Conservation (phyloP, 2,888 invertebrate genomes). For the Eristalis tenax region DNA sequence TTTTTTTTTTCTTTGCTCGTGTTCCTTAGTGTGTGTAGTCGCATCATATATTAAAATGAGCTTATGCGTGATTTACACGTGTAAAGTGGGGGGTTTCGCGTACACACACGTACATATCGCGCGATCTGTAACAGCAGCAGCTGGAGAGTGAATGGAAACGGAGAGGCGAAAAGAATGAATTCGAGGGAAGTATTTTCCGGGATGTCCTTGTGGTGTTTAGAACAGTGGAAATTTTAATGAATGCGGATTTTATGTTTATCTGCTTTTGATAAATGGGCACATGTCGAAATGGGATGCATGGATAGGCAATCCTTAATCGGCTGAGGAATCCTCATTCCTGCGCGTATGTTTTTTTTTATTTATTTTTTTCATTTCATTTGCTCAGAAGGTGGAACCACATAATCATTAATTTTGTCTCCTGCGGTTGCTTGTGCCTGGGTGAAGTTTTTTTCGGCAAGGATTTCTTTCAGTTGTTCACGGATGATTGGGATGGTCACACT, state of each 20-base stretch:
- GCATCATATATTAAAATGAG: conserved; percentile 68
- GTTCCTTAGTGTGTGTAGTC: conserved; percentile 58
- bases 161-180: conserved; percentile 13
- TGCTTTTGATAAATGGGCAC: conserved; percentile 68
- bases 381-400: neutral
- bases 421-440: neutral
- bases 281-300: conserved; percentile 59
- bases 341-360: neutral
- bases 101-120: neutral
- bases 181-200: conserved; percentile 28
- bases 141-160: conserved; percentile 53
- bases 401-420: neutral
- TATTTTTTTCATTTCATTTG: neutral
- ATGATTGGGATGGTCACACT: too few relatives aligned
- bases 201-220: conserved; percentile 41
- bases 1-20: conserved; percentile 25
- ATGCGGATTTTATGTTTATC: conserved; percentile 69
- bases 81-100: conserved; percentile 53
- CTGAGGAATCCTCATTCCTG: neutral
- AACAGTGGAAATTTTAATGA: conserved; percentile 65
- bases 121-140: conserved; percentile 43
- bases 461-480: neutral
- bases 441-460: neutral
- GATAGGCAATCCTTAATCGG: conserved; percentile 25
- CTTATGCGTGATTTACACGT: conserved; percentile 71